Evolutionary conservation across 2,888 invertebrate genomes (phyloP).

Genomic region (Nowickia ferox): DNA sequence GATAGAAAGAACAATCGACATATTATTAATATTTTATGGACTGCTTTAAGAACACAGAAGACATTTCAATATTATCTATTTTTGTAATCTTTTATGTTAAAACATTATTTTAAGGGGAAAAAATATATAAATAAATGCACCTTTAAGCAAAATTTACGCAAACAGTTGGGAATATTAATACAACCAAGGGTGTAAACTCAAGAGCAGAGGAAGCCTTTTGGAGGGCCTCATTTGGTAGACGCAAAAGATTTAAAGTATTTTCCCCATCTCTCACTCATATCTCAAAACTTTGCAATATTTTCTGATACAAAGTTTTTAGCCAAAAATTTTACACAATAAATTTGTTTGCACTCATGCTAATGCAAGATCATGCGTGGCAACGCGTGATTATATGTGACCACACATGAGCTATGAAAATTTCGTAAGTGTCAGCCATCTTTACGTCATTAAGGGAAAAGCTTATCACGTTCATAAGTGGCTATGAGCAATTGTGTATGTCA

Average conservation of each 20-base stretch:
- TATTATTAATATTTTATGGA: neutral
- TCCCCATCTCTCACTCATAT: too few relatives aligned
- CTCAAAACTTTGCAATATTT: too few relatives aligned
- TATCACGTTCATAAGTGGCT: too few relatives aligned
- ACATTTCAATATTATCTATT: neutral
- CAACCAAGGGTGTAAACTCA: neutral
- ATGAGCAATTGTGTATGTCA: too few relatives aligned
- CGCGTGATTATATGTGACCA: too few relatives aligned
- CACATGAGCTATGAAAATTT: too few relatives aligned
- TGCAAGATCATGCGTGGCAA: too few relatives aligned
- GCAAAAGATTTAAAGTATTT: neutral
- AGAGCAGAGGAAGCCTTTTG: neutral
- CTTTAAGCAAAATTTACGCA: neutral
- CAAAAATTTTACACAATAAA: too few relatives aligned
- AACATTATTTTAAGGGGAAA: neutral
- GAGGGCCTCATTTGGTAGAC: neutral
- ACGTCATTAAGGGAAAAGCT: too few relatives aligned
- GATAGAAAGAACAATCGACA: neutral
- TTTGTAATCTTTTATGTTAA: neutral
- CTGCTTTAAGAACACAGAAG: neutral
- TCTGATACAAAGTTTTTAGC: too few relatives aligned
- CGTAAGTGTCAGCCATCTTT: too few relatives aligned
- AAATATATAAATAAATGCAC: neutral
- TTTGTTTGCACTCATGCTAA: too few relatives aligned
- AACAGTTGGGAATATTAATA: neutral